Percentiles rank a stretch among this genome's conserved stretches.
Conservation (phyloP, 2,797 vertebrate species). For the Eulemur mongoz region DNA sequence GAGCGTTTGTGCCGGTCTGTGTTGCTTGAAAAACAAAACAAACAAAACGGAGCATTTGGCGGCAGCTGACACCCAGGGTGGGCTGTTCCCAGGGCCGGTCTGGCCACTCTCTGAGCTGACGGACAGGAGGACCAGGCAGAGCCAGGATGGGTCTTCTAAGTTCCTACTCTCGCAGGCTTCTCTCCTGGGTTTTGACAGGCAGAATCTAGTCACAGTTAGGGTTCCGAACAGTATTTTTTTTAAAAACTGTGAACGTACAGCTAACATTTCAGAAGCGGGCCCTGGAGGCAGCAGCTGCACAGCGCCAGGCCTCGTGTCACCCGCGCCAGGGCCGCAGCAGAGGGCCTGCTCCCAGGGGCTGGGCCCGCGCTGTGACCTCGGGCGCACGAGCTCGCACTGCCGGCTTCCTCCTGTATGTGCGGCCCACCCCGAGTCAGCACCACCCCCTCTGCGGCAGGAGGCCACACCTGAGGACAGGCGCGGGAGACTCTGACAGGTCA, state of each 20-base stretch:
- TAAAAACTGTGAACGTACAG: not conserved
- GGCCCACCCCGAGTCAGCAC: not conserved
- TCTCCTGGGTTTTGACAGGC: not conserved
- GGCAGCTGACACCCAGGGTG: not conserved
- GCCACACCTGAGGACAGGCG: too few relatives aligned
- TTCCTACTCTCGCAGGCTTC: too few relatives aligned
- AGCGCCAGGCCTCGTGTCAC: not conserved
- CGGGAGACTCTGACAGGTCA: not conserved
- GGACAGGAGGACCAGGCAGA: not conserved
- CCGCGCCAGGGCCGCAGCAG: not conserved
- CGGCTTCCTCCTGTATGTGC: not conserved
- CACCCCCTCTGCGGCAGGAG: not conserved
- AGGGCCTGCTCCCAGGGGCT: fast-evolving
- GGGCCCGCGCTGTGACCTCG: fast-evolving
- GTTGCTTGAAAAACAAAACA: not conserved
- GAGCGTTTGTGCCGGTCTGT: not conserved
- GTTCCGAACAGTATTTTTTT: not conserved
- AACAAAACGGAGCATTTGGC: not conserved
- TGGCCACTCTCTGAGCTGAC: fast-evolving
- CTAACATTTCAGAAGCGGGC: not conserved
- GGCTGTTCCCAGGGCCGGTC: not conserved
- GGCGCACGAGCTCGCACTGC: fast-evolving
- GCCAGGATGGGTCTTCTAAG: not conserved
- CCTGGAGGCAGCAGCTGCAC: not conserved
- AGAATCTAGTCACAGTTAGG: not conserved